These are phyloP conservation scores for Drosophila kuntzei DNA, from an alignment of 2,888 invertebrate species.

Conservation along the genomic window DNA sequence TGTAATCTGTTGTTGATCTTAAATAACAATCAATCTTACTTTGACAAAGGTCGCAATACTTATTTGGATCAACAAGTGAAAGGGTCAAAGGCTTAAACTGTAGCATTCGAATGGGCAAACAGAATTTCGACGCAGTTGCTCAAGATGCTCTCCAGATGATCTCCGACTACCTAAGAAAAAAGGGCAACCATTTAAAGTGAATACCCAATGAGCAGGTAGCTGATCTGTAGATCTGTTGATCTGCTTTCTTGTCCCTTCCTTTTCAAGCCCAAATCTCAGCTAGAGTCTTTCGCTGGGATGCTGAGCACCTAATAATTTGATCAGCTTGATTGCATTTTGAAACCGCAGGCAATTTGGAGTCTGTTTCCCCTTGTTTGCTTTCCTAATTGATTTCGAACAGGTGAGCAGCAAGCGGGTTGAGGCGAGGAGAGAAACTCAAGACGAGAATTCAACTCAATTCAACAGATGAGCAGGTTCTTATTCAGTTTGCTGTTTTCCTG, in stretches of 20 bases:
- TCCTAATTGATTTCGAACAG: slow-evolving; percentile 76
- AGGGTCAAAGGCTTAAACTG: slow-evolving; percentile 45
- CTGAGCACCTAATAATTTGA: slow-evolving; percentile 56
- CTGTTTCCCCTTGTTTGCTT: slow-evolving; percentile 39
- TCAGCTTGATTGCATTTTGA: slow-evolving; percentile 65
- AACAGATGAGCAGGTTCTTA: too few relatives aligned
- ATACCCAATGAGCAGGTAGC: slow-evolving; percentile 22
- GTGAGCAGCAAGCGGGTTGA: slow-evolving; percentile 50
- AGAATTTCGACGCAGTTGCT: slow-evolving; percentile 19
- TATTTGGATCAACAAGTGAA: slow-evolving; percentile 12
- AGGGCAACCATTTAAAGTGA: not conserved
- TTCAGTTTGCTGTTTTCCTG: slow-evolving; percentile 40
- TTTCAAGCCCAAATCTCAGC: slow-evolving; percentile 5
- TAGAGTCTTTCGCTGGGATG: slow-evolving; percentile 19
- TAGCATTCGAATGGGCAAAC: slow-evolving; percentile 58
- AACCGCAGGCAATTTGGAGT: slow-evolving; percentile 36
- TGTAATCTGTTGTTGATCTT: not conserved
- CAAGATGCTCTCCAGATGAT: not conserved
- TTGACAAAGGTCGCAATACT: not conserved
- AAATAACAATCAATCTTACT: not conserved
- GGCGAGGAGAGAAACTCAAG: not conserved
- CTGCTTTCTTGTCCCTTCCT: not conserved
- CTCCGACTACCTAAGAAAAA: not conserved
- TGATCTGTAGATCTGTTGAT: not conserved
- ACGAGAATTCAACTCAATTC: too few relatives aligned